Conservation (phyloP, 2,113 vertebrate genomes). For the Phrynocephalus versicolor region DNA sequence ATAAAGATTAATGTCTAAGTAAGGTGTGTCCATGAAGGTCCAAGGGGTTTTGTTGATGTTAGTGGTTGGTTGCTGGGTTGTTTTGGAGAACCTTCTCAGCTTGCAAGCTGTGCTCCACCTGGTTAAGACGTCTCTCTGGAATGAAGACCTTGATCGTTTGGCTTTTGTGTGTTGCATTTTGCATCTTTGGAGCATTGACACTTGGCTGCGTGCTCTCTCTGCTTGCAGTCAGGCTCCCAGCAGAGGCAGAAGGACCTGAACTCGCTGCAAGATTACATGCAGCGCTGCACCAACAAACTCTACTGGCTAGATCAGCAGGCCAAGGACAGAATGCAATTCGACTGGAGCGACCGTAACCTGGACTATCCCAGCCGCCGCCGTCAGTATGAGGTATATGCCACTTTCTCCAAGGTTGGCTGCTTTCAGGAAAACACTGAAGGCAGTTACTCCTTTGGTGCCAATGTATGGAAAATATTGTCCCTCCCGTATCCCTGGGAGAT, state of each 20-base stretch:
- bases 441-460: background rate
- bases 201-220: background rate
- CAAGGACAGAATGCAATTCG: slow-evolving; percentile 86
- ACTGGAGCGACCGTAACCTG: slow-evolving; percentile 94
- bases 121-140: background rate
- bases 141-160: background rate
- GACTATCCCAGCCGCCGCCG: slow-evolving; percentile 91
- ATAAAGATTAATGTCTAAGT: background rate
- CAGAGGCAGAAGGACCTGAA: slow-evolving; percentile 88
- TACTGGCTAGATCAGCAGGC: slow-evolving; percentile 99
- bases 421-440: too few relatives aligned
- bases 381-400: slow-evolving; percentile 90
- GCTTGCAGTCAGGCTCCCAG: slow-evolving; percentile 70
- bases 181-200: background rate
- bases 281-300: slow-evolving; percentile 96
- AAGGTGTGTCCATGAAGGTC: background rate
- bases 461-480: background rate
- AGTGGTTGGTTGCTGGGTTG: too few relatives aligned
- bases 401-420: rapidly evolving
- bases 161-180: too few relatives aligned
- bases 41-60: too few relatives aligned
- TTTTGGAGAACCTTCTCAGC: too few relatives aligned
- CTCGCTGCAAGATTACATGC: slow-evolving; percentile 95
- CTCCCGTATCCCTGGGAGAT: too few relatives aligned
- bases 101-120: background rate